Percentiles rank a stretch among this genome's conserved stretches.
Evolutionary conservation across 53 echinoderm and acorn worm species (phyloP).

Genomic region (Luidia sarsii): DNA sequence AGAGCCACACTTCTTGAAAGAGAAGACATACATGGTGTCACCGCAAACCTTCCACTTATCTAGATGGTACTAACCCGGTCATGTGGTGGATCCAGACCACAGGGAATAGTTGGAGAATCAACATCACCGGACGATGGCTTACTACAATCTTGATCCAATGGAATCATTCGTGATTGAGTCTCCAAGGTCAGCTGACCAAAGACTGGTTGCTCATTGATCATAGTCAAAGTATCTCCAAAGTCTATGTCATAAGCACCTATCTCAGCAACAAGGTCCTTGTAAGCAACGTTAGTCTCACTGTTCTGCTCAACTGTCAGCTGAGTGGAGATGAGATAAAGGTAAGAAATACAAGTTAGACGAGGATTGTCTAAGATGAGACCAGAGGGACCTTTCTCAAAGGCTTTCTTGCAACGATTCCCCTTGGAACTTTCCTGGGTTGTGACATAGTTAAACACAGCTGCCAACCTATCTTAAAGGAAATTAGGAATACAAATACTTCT

Average conservation of each 20-base stretch:
- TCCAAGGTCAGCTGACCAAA: constrained; percentile 22
- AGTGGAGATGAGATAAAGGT: no score
- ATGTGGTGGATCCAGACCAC: constrained; percentile 27
- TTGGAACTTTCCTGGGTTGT: background rate
- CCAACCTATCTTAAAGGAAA: no score
- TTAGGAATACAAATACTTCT: no score
- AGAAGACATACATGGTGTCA: no score
- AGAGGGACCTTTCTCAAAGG: background rate
- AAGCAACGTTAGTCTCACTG: constrained; percentile 36
- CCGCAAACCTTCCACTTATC: no score
- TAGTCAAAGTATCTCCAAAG: constrained; percentile 22
- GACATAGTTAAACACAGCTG: background rate
- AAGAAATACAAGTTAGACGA: no score
- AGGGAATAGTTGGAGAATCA: constrained; percentile 11
- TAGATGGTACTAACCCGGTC: background rate
- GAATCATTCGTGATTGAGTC: background rate
- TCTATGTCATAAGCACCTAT: constrained; percentile 62
- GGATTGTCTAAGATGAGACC: no score
- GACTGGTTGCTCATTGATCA: constrained; percentile 26
- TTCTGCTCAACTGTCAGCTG: constrained; percentile 41
- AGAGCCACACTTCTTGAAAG: no score
- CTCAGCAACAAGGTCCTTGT: constrained; percentile 3
- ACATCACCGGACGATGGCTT: background rate
- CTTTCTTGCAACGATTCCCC: background rate
- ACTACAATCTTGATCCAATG: constrained; percentile 8